These are phyloP conservation scores for Cheilosia pagana DNA, from an alignment of 2,888 invertebrate genomes.

Conservation along the genomic window DNA sequence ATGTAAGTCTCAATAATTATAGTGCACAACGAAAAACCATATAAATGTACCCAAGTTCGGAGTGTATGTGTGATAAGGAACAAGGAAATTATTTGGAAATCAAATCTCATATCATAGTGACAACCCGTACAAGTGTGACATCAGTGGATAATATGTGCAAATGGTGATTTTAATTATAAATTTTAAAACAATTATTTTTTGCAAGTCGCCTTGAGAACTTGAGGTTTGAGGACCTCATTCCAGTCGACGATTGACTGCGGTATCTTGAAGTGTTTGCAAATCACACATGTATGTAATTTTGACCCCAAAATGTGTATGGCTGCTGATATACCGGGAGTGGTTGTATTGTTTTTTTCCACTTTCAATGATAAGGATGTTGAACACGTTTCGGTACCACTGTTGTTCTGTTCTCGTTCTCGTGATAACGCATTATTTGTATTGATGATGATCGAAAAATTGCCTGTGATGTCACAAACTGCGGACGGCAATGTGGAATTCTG, in stretches of 20 bases:
- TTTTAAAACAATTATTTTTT: background rate
- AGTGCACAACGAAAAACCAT: background rate
- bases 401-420: background rate
- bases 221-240: too few relatives aligned
- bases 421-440: background rate
- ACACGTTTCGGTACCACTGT: too few relatives aligned
- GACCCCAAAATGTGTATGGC: too few relatives aligned
- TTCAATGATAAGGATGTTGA: too few relatives aligned
- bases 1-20: background rate
- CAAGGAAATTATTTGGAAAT: background rate
- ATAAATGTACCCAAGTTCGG: background rate
- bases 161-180: conserved; percentile 1
- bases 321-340: too few relatives aligned
- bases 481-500: too few relatives aligned
- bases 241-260: too few relatives aligned
- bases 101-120: background rate
- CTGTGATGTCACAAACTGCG: too few relatives aligned
- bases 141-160: conserved; percentile 1
- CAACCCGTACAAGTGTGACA: conserved; percentile 3
- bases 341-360: too few relatives aligned
- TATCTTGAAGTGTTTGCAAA: too few relatives aligned
- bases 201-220: background rate
- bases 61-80: background rate
- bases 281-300: too few relatives aligned
- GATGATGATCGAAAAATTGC: background rate